Base-by-base conservation (phyloP, 1,140 invertebrate species). In the Brachionus asplanchnoidis region DNA sequence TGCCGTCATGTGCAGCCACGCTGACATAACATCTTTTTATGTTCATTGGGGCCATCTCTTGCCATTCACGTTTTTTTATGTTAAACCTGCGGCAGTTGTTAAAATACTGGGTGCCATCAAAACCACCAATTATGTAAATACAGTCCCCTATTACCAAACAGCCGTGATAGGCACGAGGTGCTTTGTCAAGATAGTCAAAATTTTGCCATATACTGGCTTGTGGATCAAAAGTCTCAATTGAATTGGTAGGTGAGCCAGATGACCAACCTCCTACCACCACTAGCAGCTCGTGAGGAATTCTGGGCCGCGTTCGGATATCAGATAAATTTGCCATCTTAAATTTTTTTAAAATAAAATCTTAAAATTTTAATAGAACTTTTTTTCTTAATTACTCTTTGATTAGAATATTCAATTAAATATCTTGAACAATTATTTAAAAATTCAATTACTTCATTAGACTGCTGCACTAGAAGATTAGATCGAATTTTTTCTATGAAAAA, bases 211-310 rank as follows among this genome's bases (percentile, higher is more conserved):
- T 65, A 8, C 28, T 56, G 2, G 68, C 42, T 28, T 44, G 36
- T 53, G 66, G 20, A 87, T 95, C 94, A 88, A 94, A 95, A 0
- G 93, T 93, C 87, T 95, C 94, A 6, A 95, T 92, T 85, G 92
- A 92, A 87, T 92, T 92, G 0, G 93, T 94, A 1, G 93, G 92
- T 8, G 91, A 92, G 2, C 92, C 92, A 0, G 92, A 92, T 82
- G 91, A 93, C 94, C 94, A 95, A 1, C 94, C 94, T 3, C 94
- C 94, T 75, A 94, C 92, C 0, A 92, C 93, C 66, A 90, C 88
- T 65, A 89, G 46, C 8, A 89, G 85, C 85, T 89, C 88, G 84
- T 85, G 85, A 0, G 93, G 93, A 0, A 94, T 90, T 46, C 93
- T 87, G 0, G 93, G 93, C 44, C 65, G 36, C 4, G 46, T 7